These are phyloP conservation scores for Sepioteuthis lessoniana DNA, from an alignment of 2,888 invertebrate genomes.

Conservation along the genomic window DNA sequence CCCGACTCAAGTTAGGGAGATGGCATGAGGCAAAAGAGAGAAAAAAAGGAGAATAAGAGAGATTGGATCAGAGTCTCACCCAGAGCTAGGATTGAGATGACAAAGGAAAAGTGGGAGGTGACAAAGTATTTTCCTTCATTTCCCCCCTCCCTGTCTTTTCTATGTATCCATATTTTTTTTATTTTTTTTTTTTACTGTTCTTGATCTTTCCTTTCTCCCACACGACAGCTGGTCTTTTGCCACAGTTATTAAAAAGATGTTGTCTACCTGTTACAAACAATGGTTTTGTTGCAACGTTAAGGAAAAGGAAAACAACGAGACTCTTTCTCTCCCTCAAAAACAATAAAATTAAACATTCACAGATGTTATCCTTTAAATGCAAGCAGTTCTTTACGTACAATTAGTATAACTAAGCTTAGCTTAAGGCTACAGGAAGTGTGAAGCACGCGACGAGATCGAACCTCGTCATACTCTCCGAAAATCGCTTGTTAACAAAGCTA, in stretches of 20 bases:
- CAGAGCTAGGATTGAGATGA: not conserved
- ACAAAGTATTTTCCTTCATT: not conserved
- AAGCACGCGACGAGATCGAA: too few species aligned
- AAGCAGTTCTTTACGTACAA: not conserved
- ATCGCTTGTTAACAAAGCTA: too few species aligned
- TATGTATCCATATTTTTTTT: not conserved
- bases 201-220: not conserved
- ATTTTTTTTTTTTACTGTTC: not conserved
- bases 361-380: not conserved
- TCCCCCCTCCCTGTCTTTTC: not conserved
- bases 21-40: too few species aligned
- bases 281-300: not conserved
- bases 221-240: not conserved
- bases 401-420: not conserved
- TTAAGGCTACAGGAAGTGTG: too few species aligned
- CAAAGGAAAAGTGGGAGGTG: not conserved
- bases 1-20: not conserved
- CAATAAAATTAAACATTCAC: not conserved
- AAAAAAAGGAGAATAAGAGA: too few species aligned
- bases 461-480: too few species aligned
- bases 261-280: slow-evolving; percentile 8
- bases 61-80: too few species aligned
- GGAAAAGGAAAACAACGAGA: not conserved
- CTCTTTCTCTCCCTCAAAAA: not conserved
- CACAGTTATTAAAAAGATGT: not conserved